phyloP scores from a whole-genome alignment of 2,888 invertebrate genomes.

The Punctoribates punctum region DNA sequence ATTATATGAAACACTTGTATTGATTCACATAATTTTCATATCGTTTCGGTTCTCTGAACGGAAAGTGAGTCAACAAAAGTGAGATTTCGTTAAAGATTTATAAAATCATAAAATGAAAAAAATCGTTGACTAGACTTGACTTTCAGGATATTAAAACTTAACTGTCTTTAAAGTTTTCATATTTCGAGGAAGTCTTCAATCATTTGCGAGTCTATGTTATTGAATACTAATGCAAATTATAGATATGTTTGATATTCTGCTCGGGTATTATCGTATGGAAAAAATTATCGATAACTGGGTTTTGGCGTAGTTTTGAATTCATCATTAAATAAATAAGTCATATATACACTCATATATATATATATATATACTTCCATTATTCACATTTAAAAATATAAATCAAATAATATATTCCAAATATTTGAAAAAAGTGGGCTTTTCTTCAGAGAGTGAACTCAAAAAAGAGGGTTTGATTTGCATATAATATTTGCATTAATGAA shows the following conservation, averaged over 20 bases:
- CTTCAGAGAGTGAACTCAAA: too few species aligned
- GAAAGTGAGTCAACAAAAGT: constrained; percentile 5
- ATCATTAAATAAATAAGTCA: too few species aligned
- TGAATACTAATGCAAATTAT: too few species aligned
- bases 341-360: too few species aligned
- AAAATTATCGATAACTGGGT: constrained; percentile 1
- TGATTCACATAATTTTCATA: constrained; percentile 1
- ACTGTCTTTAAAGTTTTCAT: background rate
- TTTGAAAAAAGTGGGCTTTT: too few species aligned
- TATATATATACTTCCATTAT: too few species aligned
- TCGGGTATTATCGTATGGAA: background rate
- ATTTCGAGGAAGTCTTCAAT: constrained; percentile 3
- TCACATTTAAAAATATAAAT: too few species aligned
- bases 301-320: too few species aligned
- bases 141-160: constrained; percentile 26
- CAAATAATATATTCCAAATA: background rate
- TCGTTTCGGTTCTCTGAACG: background rate
- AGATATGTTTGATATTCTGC: too few species aligned
- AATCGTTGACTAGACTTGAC: background rate
- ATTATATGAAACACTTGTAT: too few species aligned
- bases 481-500: background rate
- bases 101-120: background rate
- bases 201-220: too few species aligned
- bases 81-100: constrained; percentile 23
- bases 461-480: background rate